Evolutionary conservation across 2,888 invertebrate species (phyloP).

Genomic region (Meteorus colon): DNA sequence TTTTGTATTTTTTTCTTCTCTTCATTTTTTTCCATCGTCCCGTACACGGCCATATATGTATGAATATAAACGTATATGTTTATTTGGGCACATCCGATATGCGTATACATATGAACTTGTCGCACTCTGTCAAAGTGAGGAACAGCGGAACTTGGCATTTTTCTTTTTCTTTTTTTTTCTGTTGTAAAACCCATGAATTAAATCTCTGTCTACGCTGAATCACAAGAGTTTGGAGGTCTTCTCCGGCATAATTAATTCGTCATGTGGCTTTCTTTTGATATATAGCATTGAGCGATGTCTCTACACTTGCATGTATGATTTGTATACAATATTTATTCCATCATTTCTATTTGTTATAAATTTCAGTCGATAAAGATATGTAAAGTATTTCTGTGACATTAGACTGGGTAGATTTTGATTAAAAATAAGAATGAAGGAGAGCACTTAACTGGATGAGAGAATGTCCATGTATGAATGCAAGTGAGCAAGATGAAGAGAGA

Average conservation of each 20-base stretch:
- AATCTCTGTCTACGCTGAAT: constrained; percentile 46
- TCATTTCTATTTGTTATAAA: too few species aligned
- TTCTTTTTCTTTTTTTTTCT: too few species aligned
- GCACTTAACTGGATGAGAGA: background rate
- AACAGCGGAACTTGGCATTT: constrained; percentile 17
- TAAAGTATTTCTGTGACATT: too few species aligned
- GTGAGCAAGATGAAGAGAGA: background rate
- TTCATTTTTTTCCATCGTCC: background rate
- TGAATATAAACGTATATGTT: background rate
- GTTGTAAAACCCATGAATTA: constrained; percentile 47
- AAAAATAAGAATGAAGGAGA: background rate
- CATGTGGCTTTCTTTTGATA: too few species aligned
- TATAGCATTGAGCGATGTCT: too few species aligned
- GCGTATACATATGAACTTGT: background rate
- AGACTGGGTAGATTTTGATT: background rate
- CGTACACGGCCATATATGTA: background rate
- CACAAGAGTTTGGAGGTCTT: constrained; percentile 11
- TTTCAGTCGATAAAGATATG: too few species aligned
- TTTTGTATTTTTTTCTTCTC: background rate
- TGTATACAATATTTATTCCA: too few species aligned
- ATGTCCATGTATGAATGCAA: background rate
- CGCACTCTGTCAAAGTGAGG: background rate
- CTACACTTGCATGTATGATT: too few species aligned
- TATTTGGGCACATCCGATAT: background rate
- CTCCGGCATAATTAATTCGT: too few species aligned